These are phyloP conservation scores for Sus cebifrons DNA, from an alignment of 2,797 vertebrate genomes.

Conservation along the genomic window DNA sequence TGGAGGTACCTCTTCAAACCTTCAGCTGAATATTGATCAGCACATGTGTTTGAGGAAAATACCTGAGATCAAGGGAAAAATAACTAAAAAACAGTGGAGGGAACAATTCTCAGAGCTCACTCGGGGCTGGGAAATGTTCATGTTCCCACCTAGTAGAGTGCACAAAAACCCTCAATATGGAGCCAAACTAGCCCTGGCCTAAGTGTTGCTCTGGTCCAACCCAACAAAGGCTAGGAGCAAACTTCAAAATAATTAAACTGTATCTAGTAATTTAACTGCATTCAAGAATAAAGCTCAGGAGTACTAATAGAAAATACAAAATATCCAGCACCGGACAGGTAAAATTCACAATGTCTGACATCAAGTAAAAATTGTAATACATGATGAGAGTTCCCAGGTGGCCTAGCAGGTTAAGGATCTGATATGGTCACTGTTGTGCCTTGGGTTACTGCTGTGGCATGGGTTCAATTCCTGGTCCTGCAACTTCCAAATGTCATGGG, in stretches of 20 bases:
- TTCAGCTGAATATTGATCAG: background rate
- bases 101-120: background rate
- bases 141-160: background rate
- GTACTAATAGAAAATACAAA: constrained; percentile 11
- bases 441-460: too few species aligned
- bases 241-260: constrained; percentile 27
- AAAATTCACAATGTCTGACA: background rate
- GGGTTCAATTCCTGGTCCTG: too few species aligned
- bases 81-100: background rate
- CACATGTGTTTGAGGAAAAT: background rate
- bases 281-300: background rate
- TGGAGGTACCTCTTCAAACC: background rate
- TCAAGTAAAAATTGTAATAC: background rate
- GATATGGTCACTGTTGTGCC: too few species aligned
- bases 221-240: background rate
- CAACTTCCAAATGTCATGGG: too few species aligned
- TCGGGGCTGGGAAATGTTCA: background rate
- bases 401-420: too few species aligned
- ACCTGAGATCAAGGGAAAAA: background rate
- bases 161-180: background rate
- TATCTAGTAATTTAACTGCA: background rate
- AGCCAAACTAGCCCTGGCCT: background rate
- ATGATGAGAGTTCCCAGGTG: too few species aligned
- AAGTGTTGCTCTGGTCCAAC: background rate
- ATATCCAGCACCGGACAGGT: background rate